phyloP scores from a whole-genome alignment of 2,797 vertebrate species.

The Urocyon cinereoargenteus region DNA sequence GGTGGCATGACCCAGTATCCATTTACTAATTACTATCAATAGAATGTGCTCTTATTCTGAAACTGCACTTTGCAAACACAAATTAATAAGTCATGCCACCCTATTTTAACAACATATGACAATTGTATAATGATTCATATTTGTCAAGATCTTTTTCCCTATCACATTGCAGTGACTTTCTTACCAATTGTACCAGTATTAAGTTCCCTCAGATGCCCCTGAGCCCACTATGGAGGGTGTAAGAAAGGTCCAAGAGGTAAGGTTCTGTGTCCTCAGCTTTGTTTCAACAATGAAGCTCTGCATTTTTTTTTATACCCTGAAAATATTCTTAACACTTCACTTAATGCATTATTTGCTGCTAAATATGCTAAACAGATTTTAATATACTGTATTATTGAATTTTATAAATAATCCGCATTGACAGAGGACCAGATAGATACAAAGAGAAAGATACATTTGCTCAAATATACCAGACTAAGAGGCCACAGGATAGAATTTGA shows the following conservation, averaged over 20 bases:
- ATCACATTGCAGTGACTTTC: background rate
- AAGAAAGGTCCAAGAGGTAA: background rate
- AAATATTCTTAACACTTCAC: background rate
- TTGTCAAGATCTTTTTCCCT: background rate
- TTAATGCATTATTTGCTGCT: background rate
- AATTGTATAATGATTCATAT: background rate
- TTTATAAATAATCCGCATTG: background rate
- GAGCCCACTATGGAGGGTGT: fast-evolving
- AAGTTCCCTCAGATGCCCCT: fast-evolving
- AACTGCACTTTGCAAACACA: background rate
- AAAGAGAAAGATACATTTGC: background rate
- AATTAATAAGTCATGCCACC: background rate
- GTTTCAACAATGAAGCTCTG: background rate
- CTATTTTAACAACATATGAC: background rate
- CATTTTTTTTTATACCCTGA: too few relatives aligned
- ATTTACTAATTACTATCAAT: fast-evolving
- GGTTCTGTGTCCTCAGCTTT: fast-evolving
- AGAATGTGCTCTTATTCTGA: background rate
- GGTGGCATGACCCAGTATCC: fast-evolving
- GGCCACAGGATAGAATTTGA: background rate
- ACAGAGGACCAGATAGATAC: background rate
- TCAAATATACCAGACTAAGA: background rate
- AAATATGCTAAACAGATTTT: background rate
- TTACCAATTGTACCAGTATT: background rate
- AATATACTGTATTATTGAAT: background rate